Conservation (phyloP, 2,797 vertebrate genomes). For the Arrhamphus sclerolepis region DNA sequence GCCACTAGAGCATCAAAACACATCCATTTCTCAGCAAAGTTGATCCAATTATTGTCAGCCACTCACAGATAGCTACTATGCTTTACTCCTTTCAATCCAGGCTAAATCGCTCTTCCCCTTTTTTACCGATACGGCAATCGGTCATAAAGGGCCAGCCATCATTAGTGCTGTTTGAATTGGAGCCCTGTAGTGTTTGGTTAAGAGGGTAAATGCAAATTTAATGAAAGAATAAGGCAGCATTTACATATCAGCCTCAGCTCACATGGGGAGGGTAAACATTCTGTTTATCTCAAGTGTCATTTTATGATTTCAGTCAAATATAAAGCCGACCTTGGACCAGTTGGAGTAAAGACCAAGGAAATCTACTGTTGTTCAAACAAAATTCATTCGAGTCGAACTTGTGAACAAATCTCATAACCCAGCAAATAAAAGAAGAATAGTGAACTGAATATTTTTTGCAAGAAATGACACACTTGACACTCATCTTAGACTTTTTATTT, state of each 20-base stretch:
- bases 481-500: conserved; percentile 10
- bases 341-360: conserved; percentile 91
- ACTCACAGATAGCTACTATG: conserved; percentile 85
- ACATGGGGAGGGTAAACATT: conserved; percentile 99
- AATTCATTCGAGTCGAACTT: conserved; percentile 91
- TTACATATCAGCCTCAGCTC: conserved; percentile 99
- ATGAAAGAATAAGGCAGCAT: conserved; percentile 99
- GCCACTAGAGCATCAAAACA: conserved; percentile 91
- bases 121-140: conserved; percentile 90
- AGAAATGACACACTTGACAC: conserved; percentile 59
- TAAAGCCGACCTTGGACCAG: conserved; percentile 98
- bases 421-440: conserved; percentile 82
- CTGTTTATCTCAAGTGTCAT: conserved; percentile 99
- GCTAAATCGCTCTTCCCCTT: conserved; percentile 93
- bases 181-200: conserved; percentile 98
- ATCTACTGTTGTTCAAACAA: conserved; percentile 92
- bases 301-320: conserved; percentile 99
- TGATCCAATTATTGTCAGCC: conserved; percentile 94
- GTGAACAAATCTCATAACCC: conserved; percentile 85
- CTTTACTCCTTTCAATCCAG: conserved; percentile 89
- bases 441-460: conserved; percentile 57
- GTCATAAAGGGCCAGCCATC: conserved; percentile 98
- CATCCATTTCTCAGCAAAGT: conserved; percentile 87
- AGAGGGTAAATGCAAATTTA: conserved; percentile 99
- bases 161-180: conserved; percentile 99